Percentiles rank a stretch among this genome's conserved stretches.
Evolutionary conservation across 1,140 invertebrate species (phyloP).

Genomic region (Cherax quadricarinatus): DNA sequence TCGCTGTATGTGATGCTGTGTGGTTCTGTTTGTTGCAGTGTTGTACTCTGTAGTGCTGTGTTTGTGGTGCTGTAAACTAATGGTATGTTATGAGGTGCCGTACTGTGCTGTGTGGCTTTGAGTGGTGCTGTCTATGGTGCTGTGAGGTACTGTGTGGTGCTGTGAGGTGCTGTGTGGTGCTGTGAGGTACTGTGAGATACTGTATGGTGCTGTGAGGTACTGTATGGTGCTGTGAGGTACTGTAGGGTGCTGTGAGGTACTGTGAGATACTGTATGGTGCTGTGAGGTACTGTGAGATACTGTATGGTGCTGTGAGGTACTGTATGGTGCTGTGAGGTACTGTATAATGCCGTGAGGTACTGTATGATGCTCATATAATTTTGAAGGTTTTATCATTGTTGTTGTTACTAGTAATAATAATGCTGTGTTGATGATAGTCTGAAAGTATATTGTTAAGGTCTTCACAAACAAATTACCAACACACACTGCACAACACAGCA

Average conservation of each 20-base stretch:
- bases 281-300: background rate
- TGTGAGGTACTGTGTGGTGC: background rate
- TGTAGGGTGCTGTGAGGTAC: background rate
- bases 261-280: background rate
- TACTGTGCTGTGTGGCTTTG: background rate
- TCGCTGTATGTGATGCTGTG: background rate
- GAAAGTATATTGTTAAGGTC: too few species aligned
- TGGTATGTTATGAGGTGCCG: too few species aligned
- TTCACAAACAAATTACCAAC: too few species aligned
- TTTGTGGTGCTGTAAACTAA: background rate
- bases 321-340: background rate
- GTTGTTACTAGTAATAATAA: background rate
- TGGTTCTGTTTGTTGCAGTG: background rate
- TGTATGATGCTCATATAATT: background rate
- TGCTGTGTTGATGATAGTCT: background rate
- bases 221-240: background rate
- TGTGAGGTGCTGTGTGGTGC: background rate
- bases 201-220: background rate
- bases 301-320: background rate
- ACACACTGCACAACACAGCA: too few species aligned
- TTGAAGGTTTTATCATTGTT: background rate
- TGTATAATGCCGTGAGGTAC: background rate
- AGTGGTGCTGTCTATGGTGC: background rate
- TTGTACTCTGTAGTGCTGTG: too few species aligned
- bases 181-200: background rate